Percentiles rank a stretch among this genome's conserved stretches.
Evolutionary conservation across 2,888 invertebrate species (phyloP).

Genomic region (Tetragonisca angustula): DNA sequence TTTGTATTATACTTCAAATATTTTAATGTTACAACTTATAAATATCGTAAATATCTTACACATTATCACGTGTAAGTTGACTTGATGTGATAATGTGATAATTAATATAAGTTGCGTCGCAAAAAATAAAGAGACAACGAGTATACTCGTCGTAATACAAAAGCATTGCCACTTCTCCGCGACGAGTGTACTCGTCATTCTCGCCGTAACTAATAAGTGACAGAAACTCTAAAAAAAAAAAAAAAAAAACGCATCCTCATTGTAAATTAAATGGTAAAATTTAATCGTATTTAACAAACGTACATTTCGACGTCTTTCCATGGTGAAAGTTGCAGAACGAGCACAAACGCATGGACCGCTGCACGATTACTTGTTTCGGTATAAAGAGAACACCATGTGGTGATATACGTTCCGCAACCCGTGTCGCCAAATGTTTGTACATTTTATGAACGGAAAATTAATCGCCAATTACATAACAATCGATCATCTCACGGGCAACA

Average conservation of each 20-base stretch:
- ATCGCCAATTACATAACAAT: background rate
- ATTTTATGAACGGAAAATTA: conserved; percentile 57
- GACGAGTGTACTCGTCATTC: too few species aligned
- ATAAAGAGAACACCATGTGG: conserved; percentile 58
- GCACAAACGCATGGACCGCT: conserved; percentile 66
- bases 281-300: conserved; percentile 43
- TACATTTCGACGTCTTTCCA: conserved; percentile 66
- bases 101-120: too few species aligned
- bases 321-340: conserved; percentile 76
- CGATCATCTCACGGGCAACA: background rate
- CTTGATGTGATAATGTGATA: too few species aligned
- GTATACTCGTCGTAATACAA: too few species aligned
- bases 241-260: too few species aligned
- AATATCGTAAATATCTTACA: too few species aligned
- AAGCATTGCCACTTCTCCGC: too few species aligned
- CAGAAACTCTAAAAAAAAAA: background rate
- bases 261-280: background rate
- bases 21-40: background rate
- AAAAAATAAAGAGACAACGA: too few species aligned
- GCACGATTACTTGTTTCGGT: conserved; percentile 54
- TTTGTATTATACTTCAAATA: background rate
- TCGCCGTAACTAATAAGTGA: background rate
- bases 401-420: conserved; percentile 38
- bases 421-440: conserved; percentile 72
- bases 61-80: too few species aligned